Evolutionary conservation across 2,113 vertebrate species (phyloP).

Genomic region (Tupaia tana): DNA sequence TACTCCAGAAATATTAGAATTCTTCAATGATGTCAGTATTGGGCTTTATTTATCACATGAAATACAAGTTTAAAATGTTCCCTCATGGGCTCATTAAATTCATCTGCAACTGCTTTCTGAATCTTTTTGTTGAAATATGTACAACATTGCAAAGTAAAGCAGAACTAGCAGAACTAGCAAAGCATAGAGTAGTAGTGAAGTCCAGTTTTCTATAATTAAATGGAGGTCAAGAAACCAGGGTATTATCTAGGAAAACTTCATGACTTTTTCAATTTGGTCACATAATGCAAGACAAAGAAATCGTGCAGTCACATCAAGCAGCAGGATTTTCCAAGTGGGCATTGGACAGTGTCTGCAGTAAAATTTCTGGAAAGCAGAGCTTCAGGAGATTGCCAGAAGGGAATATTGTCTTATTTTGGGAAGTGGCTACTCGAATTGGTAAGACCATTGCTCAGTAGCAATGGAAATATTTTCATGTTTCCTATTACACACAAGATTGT

Average conservation of each 20-base stretch:
- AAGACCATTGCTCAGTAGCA: neutral
- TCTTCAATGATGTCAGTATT: constrained; percentile 54
- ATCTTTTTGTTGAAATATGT: constrained; percentile 81
- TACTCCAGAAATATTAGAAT: constrained; percentile 36
- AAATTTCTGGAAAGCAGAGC: neutral
- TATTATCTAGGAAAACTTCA: constrained; percentile 16
- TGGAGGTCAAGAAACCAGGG: constrained; percentile 30
- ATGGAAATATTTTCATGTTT: neutral
- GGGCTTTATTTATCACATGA: constrained; percentile 70
- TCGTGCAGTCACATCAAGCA: neutral
- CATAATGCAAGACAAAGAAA: neutral
- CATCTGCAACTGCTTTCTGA: constrained; percentile 74
- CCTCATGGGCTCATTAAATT: constrained; percentile 80
- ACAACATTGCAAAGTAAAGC: constrained; percentile 73
- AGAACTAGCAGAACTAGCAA: constrained; percentile 46
- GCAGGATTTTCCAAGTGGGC: neutral
- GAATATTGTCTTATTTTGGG: neutral
- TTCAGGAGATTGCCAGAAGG: neutral
- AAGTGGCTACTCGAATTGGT: neutral
- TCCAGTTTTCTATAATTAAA: constrained; percentile 55
- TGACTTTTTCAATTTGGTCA: constrained; percentile 16
- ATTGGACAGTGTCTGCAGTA: neutral
- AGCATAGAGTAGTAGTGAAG: neutral
- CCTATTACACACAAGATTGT: neutral
- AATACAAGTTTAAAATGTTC: constrained; percentile 70